Conservation (phyloP, 1,140 invertebrate species). For the Conus betulinus region DNA sequence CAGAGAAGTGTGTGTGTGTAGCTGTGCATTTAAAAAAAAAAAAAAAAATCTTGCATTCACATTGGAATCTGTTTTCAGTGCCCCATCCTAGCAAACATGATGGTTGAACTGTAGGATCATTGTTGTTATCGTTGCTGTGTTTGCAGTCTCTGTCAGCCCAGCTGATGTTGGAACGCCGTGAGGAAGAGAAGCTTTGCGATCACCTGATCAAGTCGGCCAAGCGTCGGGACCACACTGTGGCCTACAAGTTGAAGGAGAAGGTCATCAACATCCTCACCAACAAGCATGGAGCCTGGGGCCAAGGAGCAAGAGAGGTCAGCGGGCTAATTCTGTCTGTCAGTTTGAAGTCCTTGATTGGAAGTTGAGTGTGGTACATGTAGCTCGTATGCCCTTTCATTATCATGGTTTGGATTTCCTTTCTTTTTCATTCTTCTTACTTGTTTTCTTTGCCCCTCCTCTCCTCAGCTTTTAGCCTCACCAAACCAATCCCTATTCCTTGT, state of each 20-base stretch:
- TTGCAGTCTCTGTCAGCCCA: conserved; percentile 93
- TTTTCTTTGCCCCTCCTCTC: no score
- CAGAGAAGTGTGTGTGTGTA: no score
- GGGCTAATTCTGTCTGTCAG: no score
- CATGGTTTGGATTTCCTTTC: no score
- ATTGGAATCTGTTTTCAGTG: not conserved
- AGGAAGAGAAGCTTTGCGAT: conserved; percentile 98
- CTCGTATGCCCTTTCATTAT: no score
- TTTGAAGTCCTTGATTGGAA: no score
- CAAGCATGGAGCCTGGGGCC: conserved; percentile 92
- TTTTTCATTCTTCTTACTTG: no score
- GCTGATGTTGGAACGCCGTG: conserved; percentile 89
- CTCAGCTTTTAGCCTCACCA: no score
- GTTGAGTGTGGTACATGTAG: no score
- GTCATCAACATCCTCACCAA: conserved; percentile 95
- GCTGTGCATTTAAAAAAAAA: no score
- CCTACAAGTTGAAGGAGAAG: conserved; percentile 92
- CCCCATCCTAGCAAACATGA: not conserved
- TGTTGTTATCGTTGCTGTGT: conserved; percentile 36
- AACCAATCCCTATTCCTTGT: no score
- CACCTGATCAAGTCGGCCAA: conserved; percentile 96
- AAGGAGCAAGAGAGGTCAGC: conserved; percentile 55
- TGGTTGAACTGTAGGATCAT: not conserved
- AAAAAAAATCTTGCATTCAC: not conserved
- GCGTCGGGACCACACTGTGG: conserved; percentile 93